Evolutionary conservation across 2,113 vertebrate genomes (phyloP), one percentile per base, ranked within the genome.

Genomic region (Taxidea taxus): DNA sequence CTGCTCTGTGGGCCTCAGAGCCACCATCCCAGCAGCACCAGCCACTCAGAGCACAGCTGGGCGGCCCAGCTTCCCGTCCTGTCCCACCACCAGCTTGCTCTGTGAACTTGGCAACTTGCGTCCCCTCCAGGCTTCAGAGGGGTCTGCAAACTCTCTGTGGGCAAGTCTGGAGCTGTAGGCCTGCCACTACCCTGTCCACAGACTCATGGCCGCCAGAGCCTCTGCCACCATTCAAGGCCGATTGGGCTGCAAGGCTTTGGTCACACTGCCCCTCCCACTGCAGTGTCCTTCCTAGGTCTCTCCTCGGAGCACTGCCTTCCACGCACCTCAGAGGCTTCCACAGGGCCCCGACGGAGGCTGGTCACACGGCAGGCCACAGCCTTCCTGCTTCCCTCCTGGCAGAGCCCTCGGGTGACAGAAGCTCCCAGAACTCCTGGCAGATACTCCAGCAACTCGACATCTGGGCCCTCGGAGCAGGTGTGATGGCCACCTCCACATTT

Each of bases 311-410:
- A 25, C 2, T 70, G 29, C 2, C 13, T 2, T 16, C 3, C 18
- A 29, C 6, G 2, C 4, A 37, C 18, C 18, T 70, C 62, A 27
- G 94, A 58, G 37, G 23, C 51, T 54, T 29, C 11, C 0, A 1
- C 51, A 6, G 16, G 23, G 23, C 3, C 58, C 58, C 29, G n/a
- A 14, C 3, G n/a, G n/a, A 74, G 27, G 51, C 49, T 21, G 6
- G 72, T 7, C 29, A 70, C 21, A 27, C 0, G 3, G 42, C 11
- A 0, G 0, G 37, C 42, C 60, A 37, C 20, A 25, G 42, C 15
- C 25, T 15, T 0, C 0, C 16, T 3, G 0, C 20, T 23, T 13
- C 51, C 70, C 27, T 21, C 0, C 2, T 56, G 86, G 27, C 15
- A 31, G 1, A 10, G 74, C 2, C 21, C 27, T 2, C 2, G 3